Conservation (phyloP, 1,140 invertebrate genomes). For the Telenomus remus region DNA sequence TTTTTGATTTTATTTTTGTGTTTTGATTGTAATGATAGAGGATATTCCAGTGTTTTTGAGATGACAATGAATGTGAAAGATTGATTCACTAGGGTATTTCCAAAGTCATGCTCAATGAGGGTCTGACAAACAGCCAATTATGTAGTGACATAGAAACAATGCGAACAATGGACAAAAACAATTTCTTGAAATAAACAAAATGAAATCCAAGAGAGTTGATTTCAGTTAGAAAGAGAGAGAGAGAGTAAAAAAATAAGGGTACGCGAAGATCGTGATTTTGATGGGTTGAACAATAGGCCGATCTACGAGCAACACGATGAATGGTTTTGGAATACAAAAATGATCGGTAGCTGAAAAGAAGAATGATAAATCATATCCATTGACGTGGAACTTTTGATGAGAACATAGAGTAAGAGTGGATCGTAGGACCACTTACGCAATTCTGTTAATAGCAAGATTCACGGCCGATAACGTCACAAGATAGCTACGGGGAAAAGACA, state of each 20-base stretch:
- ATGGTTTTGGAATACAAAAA: slow-evolving; percentile 7
- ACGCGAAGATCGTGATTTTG: no score
- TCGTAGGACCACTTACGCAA: slow-evolving; percentile 85
- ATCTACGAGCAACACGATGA: no score
- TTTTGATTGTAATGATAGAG: background rate
- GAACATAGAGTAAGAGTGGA: slow-evolving; percentile 73
- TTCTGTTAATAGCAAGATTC: slow-evolving; percentile 91
- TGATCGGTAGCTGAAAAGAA: slow-evolving; percentile 10
- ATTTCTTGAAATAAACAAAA: slow-evolving; percentile 56
- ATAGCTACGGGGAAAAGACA: slow-evolving; percentile 83
- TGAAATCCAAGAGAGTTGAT: background rate
- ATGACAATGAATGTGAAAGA: slow-evolving; percentile 27
- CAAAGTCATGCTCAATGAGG: slow-evolving; percentile 62
- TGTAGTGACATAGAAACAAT: slow-evolving; percentile 57
- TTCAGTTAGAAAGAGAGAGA: no score
- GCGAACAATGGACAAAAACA: slow-evolving; percentile 56
- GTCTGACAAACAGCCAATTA: slow-evolving; percentile 51
- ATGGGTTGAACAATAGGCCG: no score
- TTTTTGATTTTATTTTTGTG: background rate
- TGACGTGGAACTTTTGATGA: slow-evolving; percentile 44
- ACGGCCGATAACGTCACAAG: slow-evolving; percentile 91
- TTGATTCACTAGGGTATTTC: slow-evolving; percentile 36
- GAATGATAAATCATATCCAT: slow-evolving; percentile 10
- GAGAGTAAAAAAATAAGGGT: no score
- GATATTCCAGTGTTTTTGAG: background rate